Percentiles rank a stretch among this genome's conserved stretches.
Evolutionary conservation across 2,113 vertebrate species (phyloP).

Genomic region (Mirza zaza): DNA sequence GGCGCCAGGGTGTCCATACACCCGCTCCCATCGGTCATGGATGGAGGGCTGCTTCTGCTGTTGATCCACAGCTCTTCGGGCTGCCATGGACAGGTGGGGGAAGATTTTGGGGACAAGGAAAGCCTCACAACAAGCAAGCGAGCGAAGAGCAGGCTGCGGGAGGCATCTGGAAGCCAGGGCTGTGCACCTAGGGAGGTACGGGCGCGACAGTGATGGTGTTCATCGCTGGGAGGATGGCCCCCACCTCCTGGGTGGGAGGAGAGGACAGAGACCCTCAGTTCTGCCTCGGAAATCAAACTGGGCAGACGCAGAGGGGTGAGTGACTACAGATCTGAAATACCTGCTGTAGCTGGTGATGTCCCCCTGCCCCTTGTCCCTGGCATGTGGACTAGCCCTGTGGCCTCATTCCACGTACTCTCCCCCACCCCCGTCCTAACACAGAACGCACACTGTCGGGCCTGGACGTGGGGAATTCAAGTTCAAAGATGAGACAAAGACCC

Average conservation of each 20-base stretch:
- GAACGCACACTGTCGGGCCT: not conserved
- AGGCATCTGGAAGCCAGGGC: not conserved
- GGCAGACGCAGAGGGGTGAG: not conserved
- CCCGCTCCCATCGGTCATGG: fast-evolving
- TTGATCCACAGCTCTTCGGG: not conserved
- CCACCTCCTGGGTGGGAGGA: not conserved
- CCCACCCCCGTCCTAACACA: not conserved
- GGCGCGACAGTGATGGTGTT: fast-evolving
- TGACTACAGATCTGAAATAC: not conserved
- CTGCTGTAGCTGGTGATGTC: fast-evolving
- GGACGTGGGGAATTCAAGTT: not conserved
- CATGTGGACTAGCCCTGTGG: not conserved
- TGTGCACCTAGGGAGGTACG: fast-evolving
- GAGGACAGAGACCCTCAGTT: not conserved
- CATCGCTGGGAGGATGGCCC: fast-evolving
- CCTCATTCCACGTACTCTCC: fast-evolving
- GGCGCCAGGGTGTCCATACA: not conserved
- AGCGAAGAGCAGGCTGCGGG: not conserved
- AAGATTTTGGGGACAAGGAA: not conserved
- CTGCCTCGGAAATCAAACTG: not conserved
- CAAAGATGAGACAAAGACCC: not conserved
- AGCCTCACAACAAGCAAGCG: not conserved
- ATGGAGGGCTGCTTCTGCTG: not conserved
- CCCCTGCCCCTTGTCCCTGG: fast-evolving
- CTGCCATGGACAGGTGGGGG: not conserved